Evolutionary conservation across 2,888 invertebrate species (phyloP), one percentile per base, ranked within the genome.

Genomic region (Hypercompe scribonia): DNA sequence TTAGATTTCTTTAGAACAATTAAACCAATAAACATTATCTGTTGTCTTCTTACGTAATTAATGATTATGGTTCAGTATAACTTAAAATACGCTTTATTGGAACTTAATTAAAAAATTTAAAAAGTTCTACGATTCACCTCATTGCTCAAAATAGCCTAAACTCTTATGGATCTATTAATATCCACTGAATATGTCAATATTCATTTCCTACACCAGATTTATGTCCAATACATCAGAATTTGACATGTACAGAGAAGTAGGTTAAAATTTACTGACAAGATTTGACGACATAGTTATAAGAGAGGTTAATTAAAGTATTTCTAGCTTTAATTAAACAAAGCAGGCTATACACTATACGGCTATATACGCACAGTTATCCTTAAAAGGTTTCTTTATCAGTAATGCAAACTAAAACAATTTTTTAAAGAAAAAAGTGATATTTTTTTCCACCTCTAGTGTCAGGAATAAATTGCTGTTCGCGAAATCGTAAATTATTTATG

Each of bases 401-500:
- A 31, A 61, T 18, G 31, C 7, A 18, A 18, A 61, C 18, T 61
- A 61, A 31, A 31, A 58, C 18, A 18, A 31, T 31, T 31, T 31
- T 61, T 61, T 61, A n/a, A 54, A 0, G n/a, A n/a, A 61, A 18
- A 28, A 61, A 18, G 18, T 3, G 18, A 61, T 28, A 11, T 54
- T 31, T 61, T 68, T 39, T 58, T 68, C 42, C 18, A 46, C 50
- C 24, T 61, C 31, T 58, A 63, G 39, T 61, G 58, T 31, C 31
- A 63, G 46, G 46, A 67, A 68, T 70, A 76, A 73, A 65, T 77
- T 18, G 11, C 63, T 65, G 50, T 70, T 70, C 73, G 79, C 79
- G 79, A 77, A 71, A 66, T 42, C 50, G 65, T 18, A 71, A 70
- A 71, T 39, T 31, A 69, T 73, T 74, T 65, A 71, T 77, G 77